These are phyloP conservation scores for Chironomus tepperi DNA, from an alignment of 1,140 invertebrate species.

Conservation along the genomic window DNA sequence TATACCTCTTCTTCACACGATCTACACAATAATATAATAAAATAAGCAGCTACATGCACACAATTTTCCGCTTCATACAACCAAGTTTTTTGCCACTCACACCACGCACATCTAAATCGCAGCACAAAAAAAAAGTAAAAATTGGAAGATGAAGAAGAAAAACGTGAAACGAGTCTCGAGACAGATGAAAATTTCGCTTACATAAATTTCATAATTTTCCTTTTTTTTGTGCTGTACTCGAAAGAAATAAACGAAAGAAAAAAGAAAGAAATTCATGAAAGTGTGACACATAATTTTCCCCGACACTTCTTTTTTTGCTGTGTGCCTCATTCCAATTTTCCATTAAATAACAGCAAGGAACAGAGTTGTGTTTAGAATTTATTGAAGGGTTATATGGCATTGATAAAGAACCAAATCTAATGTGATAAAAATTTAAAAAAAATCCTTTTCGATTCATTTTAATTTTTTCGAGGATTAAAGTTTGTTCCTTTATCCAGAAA, in stretches of 20 bases:
- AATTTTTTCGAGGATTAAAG: too few species aligned
- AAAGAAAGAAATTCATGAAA: neutral
- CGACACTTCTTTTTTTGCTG: neutral
- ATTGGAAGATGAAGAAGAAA: neutral
- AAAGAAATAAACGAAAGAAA: too few species aligned
- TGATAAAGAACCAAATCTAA: too few species aligned
- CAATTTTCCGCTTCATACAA: constrained; percentile 24
- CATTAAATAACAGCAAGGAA: too few species aligned
- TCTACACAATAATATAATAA: too few species aligned
- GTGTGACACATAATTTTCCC: constrained; percentile 15
- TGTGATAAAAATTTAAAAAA: too few species aligned
- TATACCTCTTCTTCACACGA: neutral
- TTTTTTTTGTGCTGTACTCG: neutral
- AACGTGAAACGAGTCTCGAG: constrained; percentile 9
- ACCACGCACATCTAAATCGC: neutral
- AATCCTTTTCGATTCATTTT: too few species aligned
- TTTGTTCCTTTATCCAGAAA: too few species aligned
- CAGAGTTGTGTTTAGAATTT: too few species aligned
- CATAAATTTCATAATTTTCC: constrained; percentile 5
- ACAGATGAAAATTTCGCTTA: constrained; percentile 18
- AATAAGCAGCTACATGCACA: neutral
- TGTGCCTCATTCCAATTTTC: too few species aligned
- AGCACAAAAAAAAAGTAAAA: neutral
- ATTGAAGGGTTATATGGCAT: too few species aligned
- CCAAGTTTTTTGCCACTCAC: neutral